These are phyloP conservation scores for Cercocebus atys DNA, from an alignment of 2,113 vertebrate genomes.

Conservation along the genomic window DNA sequence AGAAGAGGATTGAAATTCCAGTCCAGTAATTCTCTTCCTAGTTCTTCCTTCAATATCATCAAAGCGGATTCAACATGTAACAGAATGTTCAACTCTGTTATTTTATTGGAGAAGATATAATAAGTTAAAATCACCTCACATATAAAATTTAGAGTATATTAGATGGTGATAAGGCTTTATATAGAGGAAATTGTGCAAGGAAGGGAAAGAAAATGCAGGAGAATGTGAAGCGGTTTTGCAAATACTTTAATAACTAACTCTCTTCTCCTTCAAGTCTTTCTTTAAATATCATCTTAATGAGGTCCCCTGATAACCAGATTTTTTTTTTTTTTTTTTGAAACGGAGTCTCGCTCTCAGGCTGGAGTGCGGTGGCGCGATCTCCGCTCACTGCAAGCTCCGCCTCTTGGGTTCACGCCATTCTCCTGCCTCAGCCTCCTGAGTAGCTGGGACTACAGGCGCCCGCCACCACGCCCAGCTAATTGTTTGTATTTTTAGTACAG, in stretches of 20 bases:
- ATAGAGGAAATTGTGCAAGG: neutral
- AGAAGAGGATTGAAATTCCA: neutral
- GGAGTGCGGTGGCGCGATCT: no score
- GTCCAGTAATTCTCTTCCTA: neutral
- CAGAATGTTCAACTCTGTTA: neutral
- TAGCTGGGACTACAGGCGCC: no score
- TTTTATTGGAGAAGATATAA: slow-evolving; percentile 2
- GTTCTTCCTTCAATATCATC: neutral
- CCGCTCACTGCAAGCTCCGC: no score
- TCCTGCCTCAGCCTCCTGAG: no score
- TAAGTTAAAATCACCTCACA: neutral
- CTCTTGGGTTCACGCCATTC: no score
- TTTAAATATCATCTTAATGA: neutral
- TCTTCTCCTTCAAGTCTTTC: neutral
- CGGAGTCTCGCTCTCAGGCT: no score
- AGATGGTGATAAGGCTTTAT: neutral
- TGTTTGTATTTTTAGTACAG: no score
- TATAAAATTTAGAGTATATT: neutral
- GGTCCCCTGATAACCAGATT: neutral
- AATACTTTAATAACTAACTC: neutral
- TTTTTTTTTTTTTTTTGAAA: no score
- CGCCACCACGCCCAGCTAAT: no score
- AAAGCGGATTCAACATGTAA: neutral
- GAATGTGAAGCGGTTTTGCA: neutral
- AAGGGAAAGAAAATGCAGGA: neutral